A percentile compares a stretch with the other conserved stretches of the same genome.
These are phyloP conservation scores for Caenorhabditis plicata DNA, from an alignment of 2,888 invertebrate species.

Conservation along the genomic window DNA sequence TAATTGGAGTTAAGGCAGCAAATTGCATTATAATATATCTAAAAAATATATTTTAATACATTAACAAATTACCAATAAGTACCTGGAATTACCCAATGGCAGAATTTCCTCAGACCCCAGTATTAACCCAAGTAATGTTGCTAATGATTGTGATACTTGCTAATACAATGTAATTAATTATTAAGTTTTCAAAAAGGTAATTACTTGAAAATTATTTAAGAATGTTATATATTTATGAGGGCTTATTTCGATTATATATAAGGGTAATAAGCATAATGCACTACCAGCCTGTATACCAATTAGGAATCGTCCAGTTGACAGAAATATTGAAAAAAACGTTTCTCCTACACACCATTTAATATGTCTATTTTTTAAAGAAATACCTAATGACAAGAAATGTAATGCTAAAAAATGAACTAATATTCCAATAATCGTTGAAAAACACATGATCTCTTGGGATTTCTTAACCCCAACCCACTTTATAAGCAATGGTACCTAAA, in stretches of 20 bases:
- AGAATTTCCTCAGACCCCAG: slow-evolving; percentile 55
- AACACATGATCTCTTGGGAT: slow-evolving; percentile 46
- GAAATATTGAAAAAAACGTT: slow-evolving; percentile 33
- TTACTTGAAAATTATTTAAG: slow-evolving; percentile 55
- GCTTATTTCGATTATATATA: slow-evolving; percentile 60
- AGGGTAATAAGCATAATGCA: slow-evolving; percentile 59
- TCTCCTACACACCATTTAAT: slow-evolving; percentile 36
- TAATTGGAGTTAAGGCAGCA: slow-evolving; percentile 40
- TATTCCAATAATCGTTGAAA: slow-evolving; percentile 54
- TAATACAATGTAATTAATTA: slow-evolving; percentile 21
- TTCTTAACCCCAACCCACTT: slow-evolving; percentile 51
- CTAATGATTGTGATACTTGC: slow-evolving; percentile 61
- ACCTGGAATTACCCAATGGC: slow-evolving; percentile 28
- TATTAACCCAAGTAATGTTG: slow-evolving; percentile 59
- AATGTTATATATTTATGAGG: slow-evolving; percentile 49
- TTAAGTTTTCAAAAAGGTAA: not conserved
- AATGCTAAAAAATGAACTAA: slow-evolving; percentile 47
- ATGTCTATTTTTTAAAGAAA: not conserved
- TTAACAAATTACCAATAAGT: not conserved
- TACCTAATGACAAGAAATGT: slow-evolving; percentile 17
- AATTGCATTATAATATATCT: slow-evolving; percentile 39
- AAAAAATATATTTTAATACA: slow-evolving; percentile 1
- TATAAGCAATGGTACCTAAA: slow-evolving; percentile 54
- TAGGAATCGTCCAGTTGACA: slow-evolving; percentile 55
- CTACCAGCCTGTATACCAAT: slow-evolving; percentile 59